Evolutionary conservation across 2,113 vertebrate genomes (phyloP).

Genomic region (Anolis sagrei): DNA sequence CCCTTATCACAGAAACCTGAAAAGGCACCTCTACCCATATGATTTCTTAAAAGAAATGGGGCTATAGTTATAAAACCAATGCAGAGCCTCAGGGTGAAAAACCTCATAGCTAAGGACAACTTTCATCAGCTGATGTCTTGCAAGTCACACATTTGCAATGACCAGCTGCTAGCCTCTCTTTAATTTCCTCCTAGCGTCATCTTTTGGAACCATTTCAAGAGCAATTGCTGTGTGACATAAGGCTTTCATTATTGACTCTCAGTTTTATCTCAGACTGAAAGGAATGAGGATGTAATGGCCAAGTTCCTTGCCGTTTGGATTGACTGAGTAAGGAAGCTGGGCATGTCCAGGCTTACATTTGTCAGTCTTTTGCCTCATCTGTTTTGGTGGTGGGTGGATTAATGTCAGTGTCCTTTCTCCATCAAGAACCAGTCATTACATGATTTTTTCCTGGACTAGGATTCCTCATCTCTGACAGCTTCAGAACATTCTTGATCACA

Average conservation of each 20-base stretch:
- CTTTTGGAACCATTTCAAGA: constrained; percentile 57
- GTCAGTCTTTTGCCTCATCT: not conserved
- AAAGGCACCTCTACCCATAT: not conserved
- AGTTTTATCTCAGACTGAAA: constrained; percentile 61
- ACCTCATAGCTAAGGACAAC: not conserved
- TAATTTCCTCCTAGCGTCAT: constrained; percentile 62
- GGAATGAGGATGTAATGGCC: constrained; percentile 67
- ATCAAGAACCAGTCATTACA: constrained; percentile 16
- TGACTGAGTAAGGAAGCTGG: constrained; percentile 46
- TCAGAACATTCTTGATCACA: not conserved
- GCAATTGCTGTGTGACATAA: constrained; percentile 30
- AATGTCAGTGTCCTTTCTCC: not conserved
- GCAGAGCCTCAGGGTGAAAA: constrained; percentile 4
- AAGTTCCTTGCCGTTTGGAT: not conserved
- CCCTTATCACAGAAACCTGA: not conserved
- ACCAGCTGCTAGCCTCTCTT: constrained; percentile 32
- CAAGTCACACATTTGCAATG: constrained; percentile 29
- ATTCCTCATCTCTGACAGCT: not conserved
- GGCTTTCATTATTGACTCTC: constrained; percentile 60
- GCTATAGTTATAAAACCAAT: constrained; percentile 32
- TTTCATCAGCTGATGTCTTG: constrained; percentile 41
- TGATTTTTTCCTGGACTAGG: constrained; percentile 50
- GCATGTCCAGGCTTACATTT: constrained; percentile 65
- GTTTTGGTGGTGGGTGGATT: not conserved
- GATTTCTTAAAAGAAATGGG: constrained; percentile 1